phyloP scores from a whole-genome alignment of 2,797 vertebrate species.

The Balearica regulorum region DNA sequence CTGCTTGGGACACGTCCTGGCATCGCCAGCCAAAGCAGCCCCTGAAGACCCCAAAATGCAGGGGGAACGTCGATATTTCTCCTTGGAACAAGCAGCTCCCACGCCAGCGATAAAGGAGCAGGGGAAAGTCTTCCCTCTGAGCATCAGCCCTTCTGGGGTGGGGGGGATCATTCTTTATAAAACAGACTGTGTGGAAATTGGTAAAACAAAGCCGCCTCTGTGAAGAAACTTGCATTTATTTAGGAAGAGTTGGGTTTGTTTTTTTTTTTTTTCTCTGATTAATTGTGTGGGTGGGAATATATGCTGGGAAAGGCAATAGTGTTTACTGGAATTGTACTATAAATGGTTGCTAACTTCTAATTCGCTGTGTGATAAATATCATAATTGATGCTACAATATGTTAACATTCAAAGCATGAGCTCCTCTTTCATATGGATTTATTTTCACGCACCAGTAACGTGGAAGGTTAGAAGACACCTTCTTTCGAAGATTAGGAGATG shows the following conservation, averaged over 20 bases:
- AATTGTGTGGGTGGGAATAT: constrained; percentile 24
- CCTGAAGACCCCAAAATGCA: background rate
- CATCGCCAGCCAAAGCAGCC: background rate
- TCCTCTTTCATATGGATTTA: background rate
- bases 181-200: background rate
- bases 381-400: constrained; percentile 24
- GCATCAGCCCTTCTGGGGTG: background rate
- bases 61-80: background rate
- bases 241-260: background rate
- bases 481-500: background rate
- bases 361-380: background rate
- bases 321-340: constrained; percentile 45
- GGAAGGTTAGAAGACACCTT: background rate
- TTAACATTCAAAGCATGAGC: constrained; percentile 15
- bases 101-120: fast-evolving
- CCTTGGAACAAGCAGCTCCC: background rate
- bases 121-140: background rate
- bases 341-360: constrained; percentile 40
- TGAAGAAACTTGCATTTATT: background rate
- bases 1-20: too few species aligned
- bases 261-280: background rate
- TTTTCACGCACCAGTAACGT: background rate
- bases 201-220: background rate
- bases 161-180: background rate
- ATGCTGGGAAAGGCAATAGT: constrained; percentile 48